phyloP scores from a whole-genome alignment of 2,113 vertebrate species.

The Gymnobelideus leadbeateri region DNA sequence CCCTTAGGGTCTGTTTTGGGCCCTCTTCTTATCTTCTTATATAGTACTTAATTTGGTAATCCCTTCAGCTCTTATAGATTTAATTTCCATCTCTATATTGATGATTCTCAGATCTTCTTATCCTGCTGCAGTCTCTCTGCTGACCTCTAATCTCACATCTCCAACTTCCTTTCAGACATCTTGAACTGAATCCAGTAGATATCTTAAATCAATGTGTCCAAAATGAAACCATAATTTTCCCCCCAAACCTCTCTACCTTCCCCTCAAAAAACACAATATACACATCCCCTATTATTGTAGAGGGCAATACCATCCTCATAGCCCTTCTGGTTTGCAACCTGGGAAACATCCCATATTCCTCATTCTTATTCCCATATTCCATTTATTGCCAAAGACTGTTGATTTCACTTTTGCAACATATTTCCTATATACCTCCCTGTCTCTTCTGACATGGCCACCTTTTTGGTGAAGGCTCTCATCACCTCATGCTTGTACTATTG shows the following conservation, averaged over 20 bases:
- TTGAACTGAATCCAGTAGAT: background rate
- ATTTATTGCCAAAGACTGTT: background rate
- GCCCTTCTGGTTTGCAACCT: background rate
- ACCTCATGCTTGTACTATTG: background rate
- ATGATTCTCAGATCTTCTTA: background rate
- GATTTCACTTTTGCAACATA: background rate
- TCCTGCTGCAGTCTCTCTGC: background rate
- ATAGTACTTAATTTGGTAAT: background rate
- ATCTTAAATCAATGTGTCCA: background rate
- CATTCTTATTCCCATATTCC: background rate
- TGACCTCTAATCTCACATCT: background rate
- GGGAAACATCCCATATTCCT: background rate
- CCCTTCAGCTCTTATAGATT: background rate
- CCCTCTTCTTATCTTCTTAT: background rate
- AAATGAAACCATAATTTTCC: background rate
- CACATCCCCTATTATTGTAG: background rate
- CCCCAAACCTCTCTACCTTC: background rate
- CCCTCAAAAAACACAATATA: too few relatives aligned
- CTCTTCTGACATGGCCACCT: background rate
- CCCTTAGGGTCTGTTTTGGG: background rate
- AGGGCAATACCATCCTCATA: background rate
- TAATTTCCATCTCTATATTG: background rate
- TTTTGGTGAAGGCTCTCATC: background rate
- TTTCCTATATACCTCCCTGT: background rate
- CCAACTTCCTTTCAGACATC: background rate